phyloP scores from a whole-genome alignment of 2,113 vertebrate species.

The Esox niger region DNA sequence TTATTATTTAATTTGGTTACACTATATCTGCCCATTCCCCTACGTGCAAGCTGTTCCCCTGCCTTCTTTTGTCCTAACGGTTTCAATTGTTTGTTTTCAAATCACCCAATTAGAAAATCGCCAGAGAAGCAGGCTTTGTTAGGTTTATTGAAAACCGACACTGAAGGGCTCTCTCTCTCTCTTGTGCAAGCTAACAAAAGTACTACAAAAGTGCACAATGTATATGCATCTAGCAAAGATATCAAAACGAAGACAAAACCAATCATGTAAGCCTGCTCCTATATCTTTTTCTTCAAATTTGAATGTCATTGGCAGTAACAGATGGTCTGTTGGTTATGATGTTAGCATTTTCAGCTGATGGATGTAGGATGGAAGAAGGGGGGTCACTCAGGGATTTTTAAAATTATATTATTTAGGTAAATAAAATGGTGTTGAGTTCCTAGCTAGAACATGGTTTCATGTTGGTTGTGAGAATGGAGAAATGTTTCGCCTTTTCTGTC shows the following conservation, averaged over 20 bases:
- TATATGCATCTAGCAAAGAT: too few relatives aligned
- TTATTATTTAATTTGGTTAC: too few relatives aligned
- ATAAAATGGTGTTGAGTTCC: too few relatives aligned
- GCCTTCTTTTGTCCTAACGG: too few relatives aligned
- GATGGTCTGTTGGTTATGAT: conserved; percentile 31
- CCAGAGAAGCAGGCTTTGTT: background rate
- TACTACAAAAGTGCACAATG: background rate
- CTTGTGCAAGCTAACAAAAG: background rate
- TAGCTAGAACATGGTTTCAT: too few relatives aligned
- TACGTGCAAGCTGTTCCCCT: too few relatives aligned
- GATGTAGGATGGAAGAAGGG: background rate
- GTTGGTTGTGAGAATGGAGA: too few relatives aligned
- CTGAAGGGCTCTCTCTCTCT: background rate
- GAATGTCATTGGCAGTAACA: conserved; percentile 17
- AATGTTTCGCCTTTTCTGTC: too few relatives aligned
- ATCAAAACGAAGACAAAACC: too few relatives aligned
- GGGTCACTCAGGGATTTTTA: too few relatives aligned
- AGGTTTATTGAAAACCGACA: conserved; percentile 6
- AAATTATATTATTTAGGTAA: background rate
- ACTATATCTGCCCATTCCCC: too few relatives aligned
- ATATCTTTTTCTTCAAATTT: background rate
- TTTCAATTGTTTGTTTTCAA: conserved; percentile 27
- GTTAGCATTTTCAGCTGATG: conserved; percentile 26
- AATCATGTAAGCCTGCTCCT: background rate
- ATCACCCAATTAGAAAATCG: conserved; percentile 21